phyloP scores from a whole-genome alignment of 2,888 invertebrate species.

The Apeira syringaria region DNA sequence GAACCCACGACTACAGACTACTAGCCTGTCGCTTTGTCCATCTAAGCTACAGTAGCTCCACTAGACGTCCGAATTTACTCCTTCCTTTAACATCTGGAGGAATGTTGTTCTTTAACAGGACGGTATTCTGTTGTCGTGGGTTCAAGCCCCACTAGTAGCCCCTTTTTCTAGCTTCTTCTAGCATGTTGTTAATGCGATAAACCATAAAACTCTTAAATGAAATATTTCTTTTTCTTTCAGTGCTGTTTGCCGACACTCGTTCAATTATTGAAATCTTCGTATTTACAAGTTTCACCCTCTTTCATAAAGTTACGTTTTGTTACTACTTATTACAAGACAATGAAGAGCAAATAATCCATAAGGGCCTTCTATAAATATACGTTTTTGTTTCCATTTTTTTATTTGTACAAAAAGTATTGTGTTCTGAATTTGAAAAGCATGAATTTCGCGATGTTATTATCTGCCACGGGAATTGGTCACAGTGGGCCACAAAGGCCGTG shows the following conservation, averaged over 20 bases:
- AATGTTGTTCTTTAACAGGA: no score
- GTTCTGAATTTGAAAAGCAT: constrained; percentile 39
- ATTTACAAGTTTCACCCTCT: constrained; percentile 4
- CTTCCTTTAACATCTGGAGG: no score
- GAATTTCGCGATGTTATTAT: constrained; percentile 69
- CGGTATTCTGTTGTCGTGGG: no score
- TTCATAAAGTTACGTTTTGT: constrained; percentile 6
- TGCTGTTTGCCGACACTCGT: constrained; percentile 18
- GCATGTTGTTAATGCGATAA: no score
- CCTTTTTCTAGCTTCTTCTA: no score
- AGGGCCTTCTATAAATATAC: constrained; percentile 21
- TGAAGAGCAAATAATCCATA: constrained; percentile 3
- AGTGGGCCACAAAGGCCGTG: constrained; percentile 60
- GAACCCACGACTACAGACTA: no score
- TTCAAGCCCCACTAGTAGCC: no score
- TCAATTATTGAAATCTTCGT: constrained; percentile 5
- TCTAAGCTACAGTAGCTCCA: no score
- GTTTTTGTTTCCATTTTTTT: constrained; percentile 22
- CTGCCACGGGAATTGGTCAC: constrained; percentile 70
- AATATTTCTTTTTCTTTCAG: constrained; percentile 1
- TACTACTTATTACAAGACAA: background rate
- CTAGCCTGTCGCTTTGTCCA: no score
- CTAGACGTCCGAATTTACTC: no score
- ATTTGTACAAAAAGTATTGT: constrained; percentile 36
- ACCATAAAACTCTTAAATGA: no score